Conservation (phyloP, 2,797 vertebrate species). For the Gymnopithys bicolor region DNA sequence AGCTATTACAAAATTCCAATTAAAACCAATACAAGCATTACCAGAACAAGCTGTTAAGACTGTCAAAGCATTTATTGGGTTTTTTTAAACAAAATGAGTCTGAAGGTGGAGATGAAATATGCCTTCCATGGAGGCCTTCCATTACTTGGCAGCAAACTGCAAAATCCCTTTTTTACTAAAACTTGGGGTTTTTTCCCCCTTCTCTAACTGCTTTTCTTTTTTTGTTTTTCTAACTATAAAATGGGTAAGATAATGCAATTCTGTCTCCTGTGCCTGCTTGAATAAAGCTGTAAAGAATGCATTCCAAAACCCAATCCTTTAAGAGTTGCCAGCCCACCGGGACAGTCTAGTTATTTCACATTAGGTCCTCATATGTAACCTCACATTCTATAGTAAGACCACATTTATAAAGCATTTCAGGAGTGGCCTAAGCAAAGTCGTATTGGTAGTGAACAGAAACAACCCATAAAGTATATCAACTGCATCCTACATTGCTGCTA, state of each 20-base stretch:
- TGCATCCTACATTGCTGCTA: not conserved
- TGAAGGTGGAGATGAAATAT: not conserved
- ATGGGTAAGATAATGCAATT: not conserved
- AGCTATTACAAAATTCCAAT: not conserved
- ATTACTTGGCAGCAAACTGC: not conserved
- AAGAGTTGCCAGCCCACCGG: not conserved
- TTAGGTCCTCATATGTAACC: not conserved
- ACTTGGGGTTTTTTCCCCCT: not conserved
- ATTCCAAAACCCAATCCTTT: not conserved
- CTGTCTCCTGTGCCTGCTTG: not conserved
- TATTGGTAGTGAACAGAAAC: not conserved
- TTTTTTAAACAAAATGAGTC: not conserved
- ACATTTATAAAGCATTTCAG: not conserved
- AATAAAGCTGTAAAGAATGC: not conserved
- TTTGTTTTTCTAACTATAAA: not conserved
- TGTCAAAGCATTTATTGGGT: not conserved
- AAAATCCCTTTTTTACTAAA: not conserved
- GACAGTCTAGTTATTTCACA: not conserved
- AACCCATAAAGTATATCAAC: not conserved
- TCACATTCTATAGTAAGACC: not conserved
- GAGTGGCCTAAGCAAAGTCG: not conserved
- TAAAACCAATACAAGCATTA: not conserved
- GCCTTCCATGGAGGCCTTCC: not conserved
- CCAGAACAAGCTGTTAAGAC: not conserved
- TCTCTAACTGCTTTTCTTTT: not conserved